Evolutionary conservation across 1,140 invertebrate species (phyloP).

Genomic region (Lethrus apterus): DNA sequence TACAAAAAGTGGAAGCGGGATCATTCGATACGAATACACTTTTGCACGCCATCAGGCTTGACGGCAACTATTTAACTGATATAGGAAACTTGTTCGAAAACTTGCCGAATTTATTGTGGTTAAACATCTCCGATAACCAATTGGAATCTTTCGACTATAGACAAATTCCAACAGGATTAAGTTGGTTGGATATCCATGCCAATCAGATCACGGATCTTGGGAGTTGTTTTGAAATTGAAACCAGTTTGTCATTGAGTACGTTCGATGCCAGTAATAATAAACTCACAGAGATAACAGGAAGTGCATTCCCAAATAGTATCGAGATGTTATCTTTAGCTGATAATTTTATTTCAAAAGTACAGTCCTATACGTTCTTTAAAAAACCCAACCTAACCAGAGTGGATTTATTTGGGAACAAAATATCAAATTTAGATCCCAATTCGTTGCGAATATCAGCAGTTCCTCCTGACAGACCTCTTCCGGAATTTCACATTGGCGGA

Average conservation of each 20-base stretch:
- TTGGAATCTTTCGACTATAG: slow-evolving; percentile 87
- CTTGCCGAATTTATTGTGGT: slow-evolving; percentile 79
- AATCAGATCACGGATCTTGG: slow-evolving; percentile 82
- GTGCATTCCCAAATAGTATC: slow-evolving; percentile 78
- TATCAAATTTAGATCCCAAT: slow-evolving; percentile 78
- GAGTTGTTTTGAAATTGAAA: slow-evolving; percentile 85
- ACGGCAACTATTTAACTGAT: slow-evolving; percentile 80
- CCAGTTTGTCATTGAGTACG: slow-evolving; percentile 69
- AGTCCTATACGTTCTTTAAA: slow-evolving; percentile 88
- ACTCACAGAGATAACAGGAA: slow-evolving; percentile 77
- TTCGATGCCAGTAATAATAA: slow-evolving; percentile 82
- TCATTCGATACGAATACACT: slow-evolving; percentile 78
- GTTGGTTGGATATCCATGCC: slow-evolving; percentile 84
- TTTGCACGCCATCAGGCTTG: slow-evolving; percentile 77
- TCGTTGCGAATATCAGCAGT: slow-evolving; percentile 76
- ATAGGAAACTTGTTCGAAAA: slow-evolving; percentile 79
- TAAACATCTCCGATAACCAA: slow-evolving; percentile 87
- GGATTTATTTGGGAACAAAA: slow-evolving; percentile 76
- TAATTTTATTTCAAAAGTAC: slow-evolving; percentile 79
- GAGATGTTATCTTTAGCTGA: slow-evolving; percentile 78
- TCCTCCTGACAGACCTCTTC: slow-evolving; percentile 65
- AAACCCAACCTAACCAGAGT: slow-evolving; percentile 84
- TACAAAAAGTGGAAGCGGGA: slow-evolving; percentile 76
- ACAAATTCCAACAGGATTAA: slow-evolving; percentile 78
- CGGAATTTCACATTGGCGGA: slow-evolving; percentile 84